Base-by-base conservation (phyloP, 1,140 invertebrate genomes). In the Bombus superbus region DNA sequence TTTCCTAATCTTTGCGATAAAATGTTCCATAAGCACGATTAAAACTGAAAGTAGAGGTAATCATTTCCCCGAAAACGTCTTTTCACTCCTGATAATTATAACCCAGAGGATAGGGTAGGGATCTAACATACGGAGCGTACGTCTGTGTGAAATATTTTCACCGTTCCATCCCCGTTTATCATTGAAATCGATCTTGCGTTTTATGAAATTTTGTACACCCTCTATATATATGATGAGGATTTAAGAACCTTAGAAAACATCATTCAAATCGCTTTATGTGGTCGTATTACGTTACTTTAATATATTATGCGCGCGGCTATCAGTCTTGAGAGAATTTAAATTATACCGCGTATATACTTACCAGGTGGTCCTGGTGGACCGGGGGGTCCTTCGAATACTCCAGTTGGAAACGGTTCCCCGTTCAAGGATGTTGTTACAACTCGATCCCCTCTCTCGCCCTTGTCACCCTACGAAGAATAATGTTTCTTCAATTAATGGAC, bases 301-400 rank as follows among this genome's bases (percentile, higher is more conserved):
- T 47, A 32, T 83, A 83, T 76, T 66, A 53, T 53, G 38, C 18
- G 32, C 22, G 9, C 25, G 35, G 42, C 42, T 74, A 74, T 85
- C 57, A 74, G 38, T 68, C 59, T 81, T 66, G 22, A 59, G 22
- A 47, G 57, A 74, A 85, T 89, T 72, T 62, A 84, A 78, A 89
- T 89, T 86, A 83, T 81, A 85, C 81, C 84, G 77, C 81, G 66
- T 64, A 75, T 90, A 89, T 93, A 94, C 95, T 95, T 96, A 98
- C 98, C 98, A 95, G 98, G 97, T 88, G 98, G 98, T 95, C 98
- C 98, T 83, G 98, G 97, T 42, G 98, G 98, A 92, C 98, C 98
- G 64, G 98, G 98, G 28, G 98, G 98, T 89, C 98, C 98, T 96
- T 99, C 98, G 92, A 99, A 98, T 91, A 98, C 98, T 91, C 98